Percentiles rank a stretch among this genome's conserved stretches.
Conservation (phyloP, 23 tunicate genomes). For the Clavelina lepadiformis region DNA sequence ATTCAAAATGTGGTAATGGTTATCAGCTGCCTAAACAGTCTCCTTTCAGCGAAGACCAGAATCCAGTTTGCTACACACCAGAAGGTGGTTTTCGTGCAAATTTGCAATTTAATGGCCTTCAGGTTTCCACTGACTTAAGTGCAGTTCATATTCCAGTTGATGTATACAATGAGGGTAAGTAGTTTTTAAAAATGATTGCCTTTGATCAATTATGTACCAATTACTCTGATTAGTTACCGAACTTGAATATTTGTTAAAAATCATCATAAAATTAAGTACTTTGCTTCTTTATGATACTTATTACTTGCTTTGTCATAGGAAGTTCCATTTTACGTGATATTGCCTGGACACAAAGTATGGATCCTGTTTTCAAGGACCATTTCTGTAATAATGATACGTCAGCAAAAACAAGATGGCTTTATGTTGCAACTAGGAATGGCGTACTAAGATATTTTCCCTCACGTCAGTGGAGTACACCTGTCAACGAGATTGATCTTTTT, state of each 20-base stretch:
- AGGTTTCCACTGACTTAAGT: slow-evolving; percentile 21
- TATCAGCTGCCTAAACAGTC: slow-evolving; percentile 19
- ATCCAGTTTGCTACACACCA: slow-evolving; percentile 17
- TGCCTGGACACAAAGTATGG: slow-evolving; percentile 42
- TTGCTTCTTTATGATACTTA: no score
- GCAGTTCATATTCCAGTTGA: slow-evolving; percentile 77
- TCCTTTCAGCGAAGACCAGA: slow-evolving; percentile 2
- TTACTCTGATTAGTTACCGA: background rate
- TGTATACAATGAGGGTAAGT: slow-evolving; percentile 60
- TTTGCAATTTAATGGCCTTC: slow-evolving; percentile 9
- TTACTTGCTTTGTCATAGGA: no score
- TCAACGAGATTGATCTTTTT: slow-evolving; percentile 27
- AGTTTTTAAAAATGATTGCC: no score
- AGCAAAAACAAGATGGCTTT: slow-evolving; percentile 53
- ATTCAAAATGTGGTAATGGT: slow-evolving; percentile 41
- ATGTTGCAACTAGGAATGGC: slow-evolving; percentile 55
- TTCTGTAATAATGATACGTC: slow-evolving; percentile 10
- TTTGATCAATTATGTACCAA: background rate
- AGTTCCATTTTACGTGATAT: slow-evolving; percentile 56
- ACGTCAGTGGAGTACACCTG: slow-evolving; percentile 28
- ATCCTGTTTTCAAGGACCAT: slow-evolving; percentile 4
- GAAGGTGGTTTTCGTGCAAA: slow-evolving; percentile 8
- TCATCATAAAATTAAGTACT: no score
- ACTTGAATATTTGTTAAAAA: no score
- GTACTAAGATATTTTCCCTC: slow-evolving; percentile 71